These are phyloP conservation scores for Narcine bancroftii DNA, from an alignment of 2,113 vertebrate species.

Conservation along the genomic window DNA sequence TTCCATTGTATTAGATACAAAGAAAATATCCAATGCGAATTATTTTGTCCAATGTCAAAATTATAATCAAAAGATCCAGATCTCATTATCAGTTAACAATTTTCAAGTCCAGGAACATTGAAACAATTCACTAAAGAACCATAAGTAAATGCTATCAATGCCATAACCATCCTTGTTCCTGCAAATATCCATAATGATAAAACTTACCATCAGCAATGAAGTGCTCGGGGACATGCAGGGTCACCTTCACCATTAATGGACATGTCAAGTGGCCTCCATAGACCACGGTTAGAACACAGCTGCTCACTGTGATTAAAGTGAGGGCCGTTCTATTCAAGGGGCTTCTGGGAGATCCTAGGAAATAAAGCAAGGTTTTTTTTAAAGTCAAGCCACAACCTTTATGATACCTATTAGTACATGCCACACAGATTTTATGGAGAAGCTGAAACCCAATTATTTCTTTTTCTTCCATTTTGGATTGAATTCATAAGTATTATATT, in stretches of 20 bases:
- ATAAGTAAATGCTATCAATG: not conserved
- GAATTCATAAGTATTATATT: not conserved
- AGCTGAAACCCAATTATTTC: not conserved
- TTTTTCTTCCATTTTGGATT: no score
- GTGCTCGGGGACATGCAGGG: conserved; percentile 91
- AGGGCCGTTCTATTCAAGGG: conserved; percentile 89
- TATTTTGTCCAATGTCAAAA: not conserved
- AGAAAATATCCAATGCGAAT: not conserved
- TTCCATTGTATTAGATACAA: not conserved
- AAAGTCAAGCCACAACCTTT: not conserved
- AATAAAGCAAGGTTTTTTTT: not conserved
- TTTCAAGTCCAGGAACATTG: not conserved
- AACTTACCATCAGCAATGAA: conserved; percentile 95
- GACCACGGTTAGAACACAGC: conserved; percentile 88
- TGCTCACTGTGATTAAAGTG: conserved; percentile 87
- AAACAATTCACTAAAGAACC: not conserved
- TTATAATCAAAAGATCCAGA: not conserved
- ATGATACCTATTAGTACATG: not conserved
- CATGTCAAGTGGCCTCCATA: conserved; percentile 89
- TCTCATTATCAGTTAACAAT: not conserved
- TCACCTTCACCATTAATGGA: conserved; percentile 90
- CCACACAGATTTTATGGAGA: not conserved
- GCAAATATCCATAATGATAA: not conserved
- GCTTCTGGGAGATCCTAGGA: conserved; percentile 81
- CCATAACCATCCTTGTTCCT: not conserved